A percentile compares a stretch with the other conserved stretches of the same genome.
Conservation (phyloP, 1,140 invertebrate species). For the Elymnias hypermnestra region DNA sequence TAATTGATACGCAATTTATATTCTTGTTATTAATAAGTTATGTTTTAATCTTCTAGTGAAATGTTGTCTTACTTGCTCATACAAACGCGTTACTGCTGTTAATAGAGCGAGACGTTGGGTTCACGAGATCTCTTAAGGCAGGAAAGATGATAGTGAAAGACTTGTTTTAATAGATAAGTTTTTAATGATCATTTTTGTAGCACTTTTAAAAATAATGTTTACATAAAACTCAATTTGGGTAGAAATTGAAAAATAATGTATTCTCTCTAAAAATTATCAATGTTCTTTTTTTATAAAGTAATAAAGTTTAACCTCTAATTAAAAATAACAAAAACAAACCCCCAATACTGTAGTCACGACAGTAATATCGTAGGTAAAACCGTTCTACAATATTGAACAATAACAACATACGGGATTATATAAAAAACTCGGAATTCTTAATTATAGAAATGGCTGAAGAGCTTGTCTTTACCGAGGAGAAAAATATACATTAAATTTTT, state of each 20-base stretch:
- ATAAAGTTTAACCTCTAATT: conserved; percentile 53
- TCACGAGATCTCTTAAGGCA: too few species aligned
- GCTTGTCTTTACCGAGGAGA: conserved; percentile 19
- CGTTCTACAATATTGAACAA: conserved; percentile 48
- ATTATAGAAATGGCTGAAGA: conserved; percentile 41
- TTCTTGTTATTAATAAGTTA: too few species aligned
- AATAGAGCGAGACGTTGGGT: too few species aligned
- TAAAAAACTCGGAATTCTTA: conserved; percentile 51
- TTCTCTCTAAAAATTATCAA: conserved; percentile 38
- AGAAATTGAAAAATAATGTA: conserved; percentile 43
- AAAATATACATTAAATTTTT: conserved; percentile 33
- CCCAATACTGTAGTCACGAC: conserved; percentile 44
- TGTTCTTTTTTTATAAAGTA: conserved; percentile 44
- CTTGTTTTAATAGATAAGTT: conserved; percentile 62
- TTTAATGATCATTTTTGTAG: conserved; percentile 71
- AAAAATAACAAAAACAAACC: conserved; percentile 57
- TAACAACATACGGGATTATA: conserved; percentile 55
- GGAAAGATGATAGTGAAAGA: conserved; percentile 9
- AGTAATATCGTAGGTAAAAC: conserved; percentile 42
- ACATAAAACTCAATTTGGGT: conserved; percentile 54
- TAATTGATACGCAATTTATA: too few species aligned
- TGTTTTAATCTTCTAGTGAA: too few species aligned
- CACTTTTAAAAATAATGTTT: conserved; percentile 68
- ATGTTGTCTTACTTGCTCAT: background rate
- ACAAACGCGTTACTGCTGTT: too few species aligned